phyloP scores from a whole-genome alignment of 2,888 invertebrate genomes.

The Drosophila mayaguana region DNA sequence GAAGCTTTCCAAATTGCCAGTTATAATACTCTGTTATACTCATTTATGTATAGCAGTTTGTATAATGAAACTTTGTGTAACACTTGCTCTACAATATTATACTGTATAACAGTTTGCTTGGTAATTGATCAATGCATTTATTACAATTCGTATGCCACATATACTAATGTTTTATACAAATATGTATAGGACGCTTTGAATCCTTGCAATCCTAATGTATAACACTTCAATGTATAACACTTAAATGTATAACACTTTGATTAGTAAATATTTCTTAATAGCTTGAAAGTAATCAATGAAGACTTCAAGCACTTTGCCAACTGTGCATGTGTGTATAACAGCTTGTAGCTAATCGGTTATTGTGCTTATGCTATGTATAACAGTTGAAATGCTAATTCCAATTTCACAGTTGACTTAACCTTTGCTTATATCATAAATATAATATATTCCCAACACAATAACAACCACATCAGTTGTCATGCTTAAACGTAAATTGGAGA shows the following conservation, averaged over 20 bases:
- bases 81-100: too few relatives aligned
- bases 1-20: too few relatives aligned
- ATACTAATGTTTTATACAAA: not conserved
- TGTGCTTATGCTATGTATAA: not conserved
- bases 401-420: conserved; percentile 65
- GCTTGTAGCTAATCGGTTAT: not conserved
- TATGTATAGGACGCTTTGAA: too few relatives aligned
- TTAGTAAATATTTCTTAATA: not conserved
- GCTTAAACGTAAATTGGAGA: conserved; percentile 28
- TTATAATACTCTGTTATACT: too few relatives aligned
- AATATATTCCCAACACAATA: conserved; percentile 7
- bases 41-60: too few relatives aligned
- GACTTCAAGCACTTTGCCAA: not conserved
- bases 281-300: not conserved
- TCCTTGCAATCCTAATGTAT: too few relatives aligned
- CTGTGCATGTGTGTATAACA: conserved; percentile 1
- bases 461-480: conserved; percentile 33
- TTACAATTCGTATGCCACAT: not conserved
- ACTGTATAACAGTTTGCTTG: too few relatives aligned
- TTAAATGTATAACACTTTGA: conserved; percentile 1
- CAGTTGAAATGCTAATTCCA: conserved; percentile 38
- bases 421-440: conserved; percentile 27
- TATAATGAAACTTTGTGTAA: too few relatives aligned
- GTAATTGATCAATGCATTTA: not conserved
- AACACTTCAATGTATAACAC: too few relatives aligned